Percentiles rank a stretch among this genome's conserved stretches.
Evolutionary conservation across 2,113 vertebrate genomes (phyloP).

Genomic region (Kryptolebias marmoratus): DNA sequence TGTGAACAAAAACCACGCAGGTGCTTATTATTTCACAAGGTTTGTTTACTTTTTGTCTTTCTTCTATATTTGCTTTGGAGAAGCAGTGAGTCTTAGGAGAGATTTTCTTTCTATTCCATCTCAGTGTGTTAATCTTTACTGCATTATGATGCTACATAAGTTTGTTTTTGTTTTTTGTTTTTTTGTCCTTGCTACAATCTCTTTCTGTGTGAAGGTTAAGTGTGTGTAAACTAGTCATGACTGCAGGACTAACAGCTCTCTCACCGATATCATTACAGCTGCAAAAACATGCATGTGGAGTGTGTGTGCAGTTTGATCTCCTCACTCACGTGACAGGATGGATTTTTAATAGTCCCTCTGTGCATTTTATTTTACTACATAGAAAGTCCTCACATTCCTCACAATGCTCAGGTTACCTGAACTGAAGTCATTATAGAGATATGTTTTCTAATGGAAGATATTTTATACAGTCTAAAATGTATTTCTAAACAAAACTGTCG

Average conservation of each 20-base stretch:
- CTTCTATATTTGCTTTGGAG: no score
- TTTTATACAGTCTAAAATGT: no score
- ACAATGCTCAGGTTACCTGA: neutral
- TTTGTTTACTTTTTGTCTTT: neutral
- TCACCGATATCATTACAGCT: neutral
- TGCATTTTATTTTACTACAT: no score
- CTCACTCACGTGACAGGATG: neutral
- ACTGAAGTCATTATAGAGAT: neutral
- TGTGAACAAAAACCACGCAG: neutral
- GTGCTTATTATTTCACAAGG: neutral
- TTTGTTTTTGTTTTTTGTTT: no score
- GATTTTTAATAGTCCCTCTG: neutral
- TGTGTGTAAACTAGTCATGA: neutral
- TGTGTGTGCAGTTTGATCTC: neutral
- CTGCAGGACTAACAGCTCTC: neutral
- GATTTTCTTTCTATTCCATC: neutral
- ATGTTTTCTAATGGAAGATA: neutral
- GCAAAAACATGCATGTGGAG: neutral
- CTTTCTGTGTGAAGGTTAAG: neutral
- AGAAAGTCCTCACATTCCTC: neutral
- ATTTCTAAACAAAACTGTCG: neutral
- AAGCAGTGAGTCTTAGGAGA: no score
- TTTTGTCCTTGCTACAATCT: neutral
- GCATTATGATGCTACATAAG: neutral
- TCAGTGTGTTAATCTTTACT: neutral